Evolutionary conservation across 2,113 vertebrate species (phyloP).

Genomic region (Oryzias woworae): DNA sequence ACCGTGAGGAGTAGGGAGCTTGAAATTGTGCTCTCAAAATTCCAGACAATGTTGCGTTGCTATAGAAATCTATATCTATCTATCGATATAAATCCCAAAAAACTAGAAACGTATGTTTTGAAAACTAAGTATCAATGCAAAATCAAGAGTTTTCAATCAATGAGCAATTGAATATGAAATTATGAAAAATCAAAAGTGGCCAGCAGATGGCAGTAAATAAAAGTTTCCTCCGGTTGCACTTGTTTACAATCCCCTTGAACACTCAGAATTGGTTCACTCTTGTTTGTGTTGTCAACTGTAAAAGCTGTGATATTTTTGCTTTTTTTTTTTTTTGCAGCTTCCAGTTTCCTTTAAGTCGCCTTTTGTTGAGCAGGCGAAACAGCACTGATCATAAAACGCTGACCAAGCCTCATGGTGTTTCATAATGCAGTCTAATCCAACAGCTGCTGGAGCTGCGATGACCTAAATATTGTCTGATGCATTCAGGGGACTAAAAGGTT

Average conservation of each 20-base stretch:
- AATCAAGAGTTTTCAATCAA: no score
- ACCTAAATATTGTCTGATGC: slow-evolving; percentile 67
- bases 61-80: no score
- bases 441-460: slow-evolving; percentile 59
- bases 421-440: slow-evolving; percentile 64
- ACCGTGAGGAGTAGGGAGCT: no score
- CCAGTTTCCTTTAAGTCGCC: no score
- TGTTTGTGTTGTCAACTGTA: background rate
- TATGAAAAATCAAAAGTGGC: background rate
- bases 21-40: no score
- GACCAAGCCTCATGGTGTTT: slow-evolving; percentile 39
- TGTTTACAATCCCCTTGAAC: background rate
- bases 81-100: no score
- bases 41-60: no score
- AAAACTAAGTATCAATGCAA: no score
- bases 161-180: no score
- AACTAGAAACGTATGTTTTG: no score
- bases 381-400: slow-evolving; percentile 25
- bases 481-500: slow-evolving; percentile 37
- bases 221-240: background rate
- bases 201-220: slow-evolving; percentile 49
- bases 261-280: slow-evolving; percentile 33
- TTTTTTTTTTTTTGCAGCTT: no score
- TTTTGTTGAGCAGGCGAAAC: background rate
- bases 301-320: no score